Conservation (phyloP, 53 echinoderm and acorn worm species). For the Holothuria scabra region DNA sequence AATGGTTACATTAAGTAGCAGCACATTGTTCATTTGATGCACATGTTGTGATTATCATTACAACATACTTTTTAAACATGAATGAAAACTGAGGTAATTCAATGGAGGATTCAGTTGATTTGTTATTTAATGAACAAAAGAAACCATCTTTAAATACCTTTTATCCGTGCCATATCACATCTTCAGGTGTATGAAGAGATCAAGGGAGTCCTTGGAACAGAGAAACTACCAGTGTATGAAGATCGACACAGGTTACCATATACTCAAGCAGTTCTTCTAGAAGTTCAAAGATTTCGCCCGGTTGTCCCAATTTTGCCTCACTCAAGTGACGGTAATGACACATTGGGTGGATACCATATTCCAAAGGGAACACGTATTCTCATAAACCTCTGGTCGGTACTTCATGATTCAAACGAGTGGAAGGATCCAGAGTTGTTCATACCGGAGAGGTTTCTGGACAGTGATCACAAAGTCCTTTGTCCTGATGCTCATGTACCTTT, state of each 20-base stretch:
- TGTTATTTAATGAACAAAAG: no score
- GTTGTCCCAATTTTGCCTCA: constrained; percentile 58
- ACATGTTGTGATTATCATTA: no score
- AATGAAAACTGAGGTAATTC: no score
- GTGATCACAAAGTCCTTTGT: constrained; percentile 36
- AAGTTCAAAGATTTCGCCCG: no score
- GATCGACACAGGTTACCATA: constrained; percentile 66
- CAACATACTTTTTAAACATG: no score
- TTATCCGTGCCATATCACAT: not conserved
- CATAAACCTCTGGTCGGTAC: constrained; percentile 56
- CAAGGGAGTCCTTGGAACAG: constrained; percentile 57
- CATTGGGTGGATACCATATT: constrained; percentile 57
- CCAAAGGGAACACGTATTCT: constrained; percentile 51
- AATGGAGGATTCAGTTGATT: no score
- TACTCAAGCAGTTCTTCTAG: constrained; percentile 59
- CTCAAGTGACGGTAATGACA: not conserved
- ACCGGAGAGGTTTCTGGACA: no score
- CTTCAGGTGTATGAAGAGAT: constrained; percentile 63
- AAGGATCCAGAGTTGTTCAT: constrained; percentile 63
- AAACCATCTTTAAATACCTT: no score
- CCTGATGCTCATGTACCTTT: constrained; percentile 66
- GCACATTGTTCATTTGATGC: no score
- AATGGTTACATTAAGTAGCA: no score
- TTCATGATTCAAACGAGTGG: constrained; percentile 62
- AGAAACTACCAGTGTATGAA: constrained; percentile 49